A percentile compares a stretch with the other conserved stretches of the same genome.
These are phyloP conservation scores for Irena cyanogastra DNA, from an alignment of 2,113 vertebrate genomes.

Conservation along the genomic window DNA sequence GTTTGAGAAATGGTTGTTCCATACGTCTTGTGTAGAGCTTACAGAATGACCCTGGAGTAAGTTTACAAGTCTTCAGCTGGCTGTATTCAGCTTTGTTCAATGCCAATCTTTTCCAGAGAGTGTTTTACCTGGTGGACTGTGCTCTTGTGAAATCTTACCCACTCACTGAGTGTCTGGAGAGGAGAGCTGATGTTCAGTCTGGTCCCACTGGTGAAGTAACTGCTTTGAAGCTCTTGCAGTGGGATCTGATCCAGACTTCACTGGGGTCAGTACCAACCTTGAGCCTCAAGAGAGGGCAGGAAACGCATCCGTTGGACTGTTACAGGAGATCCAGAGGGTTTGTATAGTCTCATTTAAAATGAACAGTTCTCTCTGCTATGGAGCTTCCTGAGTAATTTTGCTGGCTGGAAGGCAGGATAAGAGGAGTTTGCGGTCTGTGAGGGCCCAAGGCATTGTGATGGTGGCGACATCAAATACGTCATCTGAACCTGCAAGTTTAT, in stretches of 20 bases:
- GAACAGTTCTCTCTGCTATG: background rate
- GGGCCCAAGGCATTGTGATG: background rate
- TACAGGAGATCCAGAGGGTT: background rate
- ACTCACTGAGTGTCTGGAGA: background rate
- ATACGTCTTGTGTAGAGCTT: background rate
- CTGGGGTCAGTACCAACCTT: background rate
- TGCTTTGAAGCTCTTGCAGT: background rate
- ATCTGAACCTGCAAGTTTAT: background rate
- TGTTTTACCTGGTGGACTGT: background rate
- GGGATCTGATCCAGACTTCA: background rate
- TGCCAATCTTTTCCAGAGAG: background rate
- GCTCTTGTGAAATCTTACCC: background rate
- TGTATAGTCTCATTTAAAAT: background rate
- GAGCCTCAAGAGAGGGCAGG: background rate
- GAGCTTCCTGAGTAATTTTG: background rate
- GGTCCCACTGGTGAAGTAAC: background rate
- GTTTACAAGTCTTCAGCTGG: background rate
- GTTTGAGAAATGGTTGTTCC: conserved; percentile 4
- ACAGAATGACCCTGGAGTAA: background rate
- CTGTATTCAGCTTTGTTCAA: background rate
- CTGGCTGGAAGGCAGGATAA: background rate
- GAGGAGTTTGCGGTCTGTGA: background rate
- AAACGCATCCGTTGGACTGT: rapidly evolving
- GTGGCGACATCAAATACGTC: background rate
- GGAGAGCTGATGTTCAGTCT: background rate